Conservation (phyloP, 2,113 vertebrate species). For the Trogon melanurus region DNA sequence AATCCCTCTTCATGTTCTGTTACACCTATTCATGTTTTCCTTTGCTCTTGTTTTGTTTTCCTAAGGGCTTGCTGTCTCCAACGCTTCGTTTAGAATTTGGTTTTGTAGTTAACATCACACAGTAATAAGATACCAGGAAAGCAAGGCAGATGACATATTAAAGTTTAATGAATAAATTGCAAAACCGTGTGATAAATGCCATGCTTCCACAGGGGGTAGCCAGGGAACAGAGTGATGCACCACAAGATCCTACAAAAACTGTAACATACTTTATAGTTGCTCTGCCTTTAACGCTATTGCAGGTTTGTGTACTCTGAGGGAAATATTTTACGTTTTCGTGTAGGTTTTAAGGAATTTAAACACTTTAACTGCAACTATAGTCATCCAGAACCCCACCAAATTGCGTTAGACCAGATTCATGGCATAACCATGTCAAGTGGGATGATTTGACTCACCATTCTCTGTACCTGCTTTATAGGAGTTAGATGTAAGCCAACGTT, state of each 20-base stretch:
- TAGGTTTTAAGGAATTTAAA: not conserved
- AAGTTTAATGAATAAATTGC: constrained; percentile 33
- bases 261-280: not conserved
- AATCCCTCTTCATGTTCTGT: not conserved
- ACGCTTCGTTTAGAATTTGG: not conserved
- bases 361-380: not conserved
- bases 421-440: not conserved
- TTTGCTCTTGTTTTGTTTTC: not conserved
- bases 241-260: not conserved
- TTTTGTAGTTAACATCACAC: constrained; percentile 18
- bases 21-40: not conserved
- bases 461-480: not conserved
- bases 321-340: not conserved
- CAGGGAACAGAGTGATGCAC: not conserved
- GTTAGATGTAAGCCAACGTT: not conserved
- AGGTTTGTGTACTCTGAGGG: not conserved
- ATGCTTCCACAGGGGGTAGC: not conserved
- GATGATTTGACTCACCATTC: not conserved
- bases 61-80: not conserved
- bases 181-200: not conserved
- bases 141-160: constrained; percentile 6
- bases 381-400: not conserved
- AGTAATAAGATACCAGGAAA: not conserved
- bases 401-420: not conserved
- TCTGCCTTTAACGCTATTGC: not conserved